Evolutionary conservation across 1,140 invertebrate genomes (phyloP).

Genomic region (Cotesia typhae): DNA sequence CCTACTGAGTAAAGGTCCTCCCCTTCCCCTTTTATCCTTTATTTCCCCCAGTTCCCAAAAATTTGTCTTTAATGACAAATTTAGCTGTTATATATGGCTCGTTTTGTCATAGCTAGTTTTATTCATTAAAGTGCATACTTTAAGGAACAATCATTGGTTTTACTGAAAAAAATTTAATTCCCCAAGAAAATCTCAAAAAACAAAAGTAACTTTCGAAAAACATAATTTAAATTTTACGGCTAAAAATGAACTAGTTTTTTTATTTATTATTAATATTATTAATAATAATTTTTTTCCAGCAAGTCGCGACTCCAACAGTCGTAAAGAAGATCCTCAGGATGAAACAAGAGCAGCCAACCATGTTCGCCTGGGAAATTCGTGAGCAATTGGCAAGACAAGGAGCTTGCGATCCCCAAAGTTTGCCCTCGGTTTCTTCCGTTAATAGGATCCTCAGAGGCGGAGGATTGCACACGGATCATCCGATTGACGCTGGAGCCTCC

Average conservation of each 20-base stretch:
- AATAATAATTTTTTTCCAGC: constrained; percentile 69
- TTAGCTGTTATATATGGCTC: too few relatives aligned
- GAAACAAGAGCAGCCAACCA: constrained; percentile 90
- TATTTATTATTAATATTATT: neutral
- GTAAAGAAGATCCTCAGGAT: constrained; percentile 90
- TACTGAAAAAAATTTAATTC: neutral
- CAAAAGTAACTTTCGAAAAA: neutral
- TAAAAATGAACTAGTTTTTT: neutral
- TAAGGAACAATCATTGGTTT: too few relatives aligned
- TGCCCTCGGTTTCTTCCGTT: constrained; percentile 93
- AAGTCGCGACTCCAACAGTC: constrained; percentile 92
- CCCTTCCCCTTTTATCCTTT: too few relatives aligned
- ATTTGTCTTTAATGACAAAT: too few relatives aligned
- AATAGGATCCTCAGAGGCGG: constrained; percentile 93
- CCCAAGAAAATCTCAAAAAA: too few relatives aligned
- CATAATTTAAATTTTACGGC: too few relatives aligned
- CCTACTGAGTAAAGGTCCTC: too few relatives aligned
- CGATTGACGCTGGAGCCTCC: constrained; percentile 52
- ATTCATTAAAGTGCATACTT: too few relatives aligned
- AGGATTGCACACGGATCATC: constrained; percentile 65
- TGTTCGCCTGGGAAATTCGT: constrained; percentile 94
- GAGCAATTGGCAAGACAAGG: constrained; percentile 85
- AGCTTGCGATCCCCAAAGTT: constrained; percentile 84
- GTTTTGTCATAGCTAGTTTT: too few relatives aligned
- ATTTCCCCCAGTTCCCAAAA: too few relatives aligned